A percentile compares a stretch with the other conserved stretches of the same genome.
Evolutionary conservation across 1,140 invertebrate species (phyloP).

Genomic region (Yoshiicerus persimilis): DNA sequence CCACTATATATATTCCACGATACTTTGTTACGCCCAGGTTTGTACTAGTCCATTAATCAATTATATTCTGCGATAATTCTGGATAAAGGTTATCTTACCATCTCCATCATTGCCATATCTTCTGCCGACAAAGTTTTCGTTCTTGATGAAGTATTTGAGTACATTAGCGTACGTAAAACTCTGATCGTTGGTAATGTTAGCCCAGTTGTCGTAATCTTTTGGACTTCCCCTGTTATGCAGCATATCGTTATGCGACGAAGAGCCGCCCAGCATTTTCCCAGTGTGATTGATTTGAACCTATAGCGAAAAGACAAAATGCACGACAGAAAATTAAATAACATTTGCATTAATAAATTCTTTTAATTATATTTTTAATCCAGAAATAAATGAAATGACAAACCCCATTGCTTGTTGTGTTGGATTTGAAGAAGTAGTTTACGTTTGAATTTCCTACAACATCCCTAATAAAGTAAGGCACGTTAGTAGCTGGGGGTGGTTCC

Average conservation of each 20-base stretch:
- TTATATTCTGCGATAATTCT: too few relatives aligned
- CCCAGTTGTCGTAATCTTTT: neutral
- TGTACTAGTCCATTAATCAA: too few relatives aligned
- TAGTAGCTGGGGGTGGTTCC: conserved; percentile 48
- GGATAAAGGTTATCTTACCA: neutral
- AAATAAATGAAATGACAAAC: too few relatives aligned
- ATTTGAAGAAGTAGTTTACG: neutral
- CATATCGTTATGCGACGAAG: neutral
- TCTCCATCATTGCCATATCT: neutral
- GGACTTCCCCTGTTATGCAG: neutral
- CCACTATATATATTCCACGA: too few relatives aligned
- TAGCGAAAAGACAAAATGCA: too few relatives aligned
- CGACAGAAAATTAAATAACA: too few relatives aligned
- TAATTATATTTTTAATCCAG: too few relatives aligned
- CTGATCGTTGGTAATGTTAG: neutral
- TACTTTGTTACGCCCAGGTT: too few relatives aligned
- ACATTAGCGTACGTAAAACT: neutral
- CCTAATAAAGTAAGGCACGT: conserved; percentile 34
- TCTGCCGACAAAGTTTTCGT: neutral
- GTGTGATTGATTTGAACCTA: neutral
- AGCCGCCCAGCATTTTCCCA: neutral
- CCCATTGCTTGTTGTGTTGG: too few relatives aligned
- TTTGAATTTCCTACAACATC: neutral
- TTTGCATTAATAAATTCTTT: too few relatives aligned
- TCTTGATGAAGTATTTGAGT: neutral